Percentiles rank a stretch among this genome's conserved stretches.
These are phyloP conservation scores for Pediacus dermestoides DNA, from an alignment of 2,888 invertebrate species.

Conservation along the genomic window DNA sequence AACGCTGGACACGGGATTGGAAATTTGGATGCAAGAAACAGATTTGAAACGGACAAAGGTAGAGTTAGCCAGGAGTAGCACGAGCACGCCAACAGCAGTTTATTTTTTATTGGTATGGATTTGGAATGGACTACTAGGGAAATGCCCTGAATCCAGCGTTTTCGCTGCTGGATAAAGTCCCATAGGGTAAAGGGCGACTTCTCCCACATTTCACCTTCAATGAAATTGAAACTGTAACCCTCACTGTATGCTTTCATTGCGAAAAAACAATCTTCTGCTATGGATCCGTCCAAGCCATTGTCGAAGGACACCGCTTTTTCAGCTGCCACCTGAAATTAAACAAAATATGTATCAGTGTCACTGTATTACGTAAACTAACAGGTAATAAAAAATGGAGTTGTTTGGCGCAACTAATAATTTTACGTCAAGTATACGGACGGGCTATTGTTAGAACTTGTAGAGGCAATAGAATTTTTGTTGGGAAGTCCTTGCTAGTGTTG, in stretches of 20 bases:
- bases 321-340: slow-evolving; percentile 70
- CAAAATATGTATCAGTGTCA: too few species aligned
- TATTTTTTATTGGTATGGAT: slow-evolving; percentile 73
- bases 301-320: slow-evolving; percentile 91
- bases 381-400: too few species aligned
- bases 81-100: slow-evolving; percentile 78
- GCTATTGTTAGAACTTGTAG: too few species aligned
- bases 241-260: slow-evolving; percentile 91
- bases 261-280: slow-evolving; percentile 97
- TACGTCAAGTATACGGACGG: too few species aligned
- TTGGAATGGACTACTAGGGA: slow-evolving; percentile 84
- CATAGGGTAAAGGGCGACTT: slow-evolving; percentile 93
- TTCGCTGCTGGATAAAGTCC: slow-evolving; percentile 94
- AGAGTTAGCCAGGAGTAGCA: slow-evolving; percentile 96
- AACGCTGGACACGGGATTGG: slow-evolving; percentile 83
- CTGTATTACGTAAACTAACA: too few species aligned
- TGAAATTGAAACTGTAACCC: slow-evolving; percentile 90
- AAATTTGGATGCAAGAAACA: slow-evolving; percentile 73
- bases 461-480: too few species aligned
- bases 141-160: slow-evolving; percentile 94
- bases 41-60: slow-evolving; percentile 88
- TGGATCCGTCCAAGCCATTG: slow-evolving; percentile 93
- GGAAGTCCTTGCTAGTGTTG: too few species aligned
- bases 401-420: too few species aligned
- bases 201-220: slow-evolving; percentile 99